A percentile compares a stretch with the other conserved stretches of the same genome.
phyloP scores from a whole-genome alignment of 2,797 vertebrate genomes.

The Pyrrhura leucotis region DNA sequence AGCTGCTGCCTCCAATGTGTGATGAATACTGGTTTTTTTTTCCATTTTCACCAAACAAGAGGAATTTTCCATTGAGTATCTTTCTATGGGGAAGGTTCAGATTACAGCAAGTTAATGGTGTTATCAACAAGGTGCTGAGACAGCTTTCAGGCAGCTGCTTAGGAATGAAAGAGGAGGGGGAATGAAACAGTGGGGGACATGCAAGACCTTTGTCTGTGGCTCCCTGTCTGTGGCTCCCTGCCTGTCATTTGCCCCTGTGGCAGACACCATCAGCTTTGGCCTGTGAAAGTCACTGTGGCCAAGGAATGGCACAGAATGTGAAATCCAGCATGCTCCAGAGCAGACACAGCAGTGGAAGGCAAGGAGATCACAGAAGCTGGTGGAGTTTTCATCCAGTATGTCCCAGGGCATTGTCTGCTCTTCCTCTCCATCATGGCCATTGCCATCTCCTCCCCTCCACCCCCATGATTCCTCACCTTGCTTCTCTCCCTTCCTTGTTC shows the following conservation, averaged over 20 bases:
- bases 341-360: neutral
- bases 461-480: neutral
- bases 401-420: neutral
- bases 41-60: neutral
- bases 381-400: neutral
- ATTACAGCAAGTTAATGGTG: neutral
- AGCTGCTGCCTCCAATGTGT: neutral
- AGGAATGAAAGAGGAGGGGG: neutral
- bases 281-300: neutral
- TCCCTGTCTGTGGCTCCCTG: neutral
- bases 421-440: rapidly evolving
- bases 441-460: neutral
- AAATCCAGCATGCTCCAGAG: neutral
- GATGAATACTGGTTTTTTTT: neutral
- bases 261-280: neutral
- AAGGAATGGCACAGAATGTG: neutral
- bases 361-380: neutral
- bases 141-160: neutral
- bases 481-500: neutral
- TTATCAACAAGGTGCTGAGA: neutral
- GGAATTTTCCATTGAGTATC: neutral
- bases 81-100: neutral
- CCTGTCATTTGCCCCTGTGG: rapidly evolving
- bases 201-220: neutral
- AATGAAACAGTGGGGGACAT: rapidly evolving